Base-by-base conservation (phyloP, 2,113 vertebrate genomes). In the Macrotis lagotis region DNA sequence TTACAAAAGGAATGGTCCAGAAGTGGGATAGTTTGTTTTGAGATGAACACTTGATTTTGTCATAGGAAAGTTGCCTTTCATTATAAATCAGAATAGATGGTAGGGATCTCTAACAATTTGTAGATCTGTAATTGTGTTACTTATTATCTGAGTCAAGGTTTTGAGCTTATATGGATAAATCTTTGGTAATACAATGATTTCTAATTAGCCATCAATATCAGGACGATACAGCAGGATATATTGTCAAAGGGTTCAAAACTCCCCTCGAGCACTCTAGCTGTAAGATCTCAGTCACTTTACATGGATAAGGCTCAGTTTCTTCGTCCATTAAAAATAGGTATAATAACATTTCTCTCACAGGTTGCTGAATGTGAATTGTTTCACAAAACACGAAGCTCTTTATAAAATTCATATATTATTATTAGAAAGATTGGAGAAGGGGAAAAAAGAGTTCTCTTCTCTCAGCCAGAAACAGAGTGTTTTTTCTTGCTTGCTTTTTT, bases 131-230 rank as follows among this genome's bases (percentile, higher is more conserved):
- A 90, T 28, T 49, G 0, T 6, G 55, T 83, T 88, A 59, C 90
- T 90, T 93, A 83, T n/a, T 53, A 89, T 92, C 91, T 44, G 92
- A 91, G 92, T 48, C 91, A 96, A 95, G 7, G 0, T 53, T 96
- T 53, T 50, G 28, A 91, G 96, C 0, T 93, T 28, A 94, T 9
- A 91, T 89, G 91, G 94, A 59, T 66, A 1, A 26, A 8, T 19
- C 89, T 88, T 47, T 48, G 31, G 1, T 31, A 92, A 14, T 91
- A 25, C 4, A 95, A 95, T 51, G 5, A 31, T 83, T 95, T 91
- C 50, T 53, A 94, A 51, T 94, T 53, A 96, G 24, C 26, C 91
- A 90, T 59, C 95, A 44, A 89, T 14, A 90, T 94, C 31, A 91
- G 3, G 48, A 11, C 95, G n/a, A 83, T 44, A 83, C 0, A 66